Conservation (phyloP, 1,140 invertebrate species). For the Melipona quadrifasciata region DNA sequence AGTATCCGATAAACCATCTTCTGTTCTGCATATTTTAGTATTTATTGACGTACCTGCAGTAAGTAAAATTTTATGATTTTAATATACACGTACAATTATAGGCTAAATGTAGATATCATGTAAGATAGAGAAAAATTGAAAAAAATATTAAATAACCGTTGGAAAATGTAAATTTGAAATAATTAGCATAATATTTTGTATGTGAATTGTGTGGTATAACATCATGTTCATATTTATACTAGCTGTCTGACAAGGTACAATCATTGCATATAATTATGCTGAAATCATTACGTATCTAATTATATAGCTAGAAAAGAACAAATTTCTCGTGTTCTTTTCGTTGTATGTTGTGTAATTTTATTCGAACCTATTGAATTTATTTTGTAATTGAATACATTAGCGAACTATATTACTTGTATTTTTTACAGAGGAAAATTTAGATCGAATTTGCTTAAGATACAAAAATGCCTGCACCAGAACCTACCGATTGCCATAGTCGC, state of each 20-base stretch:
- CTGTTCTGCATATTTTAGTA: not conserved
- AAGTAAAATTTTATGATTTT: not conserved
- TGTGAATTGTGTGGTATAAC: not conserved
- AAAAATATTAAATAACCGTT: conserved; percentile 42
- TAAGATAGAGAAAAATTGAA: not conserved
- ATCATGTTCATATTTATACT: not conserved
- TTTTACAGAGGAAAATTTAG: conserved; percentile 13
- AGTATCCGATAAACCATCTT: not conserved
- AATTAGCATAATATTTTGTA: not conserved
- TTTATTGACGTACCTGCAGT: conserved; percentile 35
- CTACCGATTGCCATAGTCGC: conserved; percentile 42
- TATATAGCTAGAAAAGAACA: not conserved
- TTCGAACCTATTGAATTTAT: not conserved
- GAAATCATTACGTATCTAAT: not conserved
- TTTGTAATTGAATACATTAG: not conserved
- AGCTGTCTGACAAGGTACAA: not conserved
- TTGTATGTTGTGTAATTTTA: not conserved
- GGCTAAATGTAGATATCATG: not conserved
- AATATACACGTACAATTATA: not conserved
- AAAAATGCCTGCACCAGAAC: conserved; percentile 67
- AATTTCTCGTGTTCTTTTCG: not conserved
- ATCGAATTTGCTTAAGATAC: not conserved
- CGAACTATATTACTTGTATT: not conserved
- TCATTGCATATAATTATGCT: not conserved
- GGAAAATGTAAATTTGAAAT: conserved; percentile 18